Conservation (phyloP, 2,888 invertebrate species). For the Salpingus planirostris region DNA sequence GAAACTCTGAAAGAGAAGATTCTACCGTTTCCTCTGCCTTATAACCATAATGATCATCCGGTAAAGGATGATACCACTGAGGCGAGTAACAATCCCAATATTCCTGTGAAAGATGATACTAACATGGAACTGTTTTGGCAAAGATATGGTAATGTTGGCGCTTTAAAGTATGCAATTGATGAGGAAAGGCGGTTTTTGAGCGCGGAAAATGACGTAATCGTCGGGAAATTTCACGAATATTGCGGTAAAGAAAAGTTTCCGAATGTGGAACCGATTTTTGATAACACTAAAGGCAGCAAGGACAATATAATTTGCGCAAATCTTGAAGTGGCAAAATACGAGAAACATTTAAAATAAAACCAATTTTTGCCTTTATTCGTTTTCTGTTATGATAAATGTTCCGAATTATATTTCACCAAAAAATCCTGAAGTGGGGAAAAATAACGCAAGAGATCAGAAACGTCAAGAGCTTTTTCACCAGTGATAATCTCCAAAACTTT, state of each 20-base stretch:
- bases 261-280: too few species aligned
- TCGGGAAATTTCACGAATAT: slow-evolving; percentile 25
- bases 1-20: slow-evolving; percentile 54
- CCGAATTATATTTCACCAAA: slow-evolving; percentile 46
- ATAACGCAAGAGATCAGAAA: slow-evolving; percentile 48
- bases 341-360: too few species aligned
- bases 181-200: slow-evolving; percentile 33
- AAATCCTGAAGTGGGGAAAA: slow-evolving; percentile 49
- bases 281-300: too few species aligned
- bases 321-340: too few species aligned
- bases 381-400: too few species aligned
- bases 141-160: slow-evolving; percentile 30
- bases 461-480: slow-evolving; percentile 47
- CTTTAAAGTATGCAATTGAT: slow-evolving; percentile 27
- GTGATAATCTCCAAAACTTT: slow-evolving; percentile 52
- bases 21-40: slow-evolving; percentile 34
- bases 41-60: too few species aligned
- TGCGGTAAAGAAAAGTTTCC: too few species aligned
- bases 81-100: not conserved
- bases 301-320: too few species aligned
- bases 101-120: too few species aligned
- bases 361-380: too few species aligned
- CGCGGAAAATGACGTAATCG: slow-evolving; percentile 29
- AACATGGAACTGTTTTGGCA: slow-evolving; percentile 33
- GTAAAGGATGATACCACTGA: slow-evolving; percentile 4